Evolutionary conservation across 2,888 invertebrate species (phyloP).

Genomic region (Cremastinae sp.): DNA sequence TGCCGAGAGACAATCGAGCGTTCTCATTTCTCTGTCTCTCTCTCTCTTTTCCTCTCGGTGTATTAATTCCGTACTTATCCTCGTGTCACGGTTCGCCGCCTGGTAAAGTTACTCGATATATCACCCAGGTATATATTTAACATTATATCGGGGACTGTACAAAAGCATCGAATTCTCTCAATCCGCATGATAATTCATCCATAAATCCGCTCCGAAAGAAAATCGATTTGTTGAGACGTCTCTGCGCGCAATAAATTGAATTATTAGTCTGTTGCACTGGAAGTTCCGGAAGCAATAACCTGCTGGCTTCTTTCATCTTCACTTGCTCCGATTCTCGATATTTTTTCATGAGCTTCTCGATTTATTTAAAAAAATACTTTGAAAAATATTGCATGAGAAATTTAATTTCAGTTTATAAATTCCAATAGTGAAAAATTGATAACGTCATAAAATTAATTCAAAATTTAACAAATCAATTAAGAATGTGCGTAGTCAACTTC

Average conservation of each 20-base stretch:
- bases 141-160: background rate
- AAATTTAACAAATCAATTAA: too few relatives aligned
- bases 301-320: too few relatives aligned
- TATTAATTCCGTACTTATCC: slow-evolving; percentile 51
- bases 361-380: too few relatives aligned
- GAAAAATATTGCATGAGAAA: too few relatives aligned
- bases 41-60: slow-evolving; percentile 42
- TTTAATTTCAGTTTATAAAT: too few relatives aligned
- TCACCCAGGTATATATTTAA: background rate
- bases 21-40: slow-evolving; percentile 16
- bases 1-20: background rate
- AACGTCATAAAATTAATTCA: too few relatives aligned
- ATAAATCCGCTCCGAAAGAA: background rate
- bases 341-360: too few relatives aligned
- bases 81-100: slow-evolving; percentile 39
- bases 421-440: too few relatives aligned
- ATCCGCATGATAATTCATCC: slow-evolving; percentile 14
- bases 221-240: background rate
- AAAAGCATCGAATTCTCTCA: slow-evolving; percentile 4
- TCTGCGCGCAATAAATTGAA: background rate
- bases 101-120: slow-evolving; percentile 36
- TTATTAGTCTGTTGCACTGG: too few relatives aligned
- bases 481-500: too few relatives aligned
- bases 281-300: too few relatives aligned
- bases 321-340: too few relatives aligned